Evolutionary conservation across 2,113 vertebrate genomes (phyloP).

Genomic region (Seriola rivoliana): DNA sequence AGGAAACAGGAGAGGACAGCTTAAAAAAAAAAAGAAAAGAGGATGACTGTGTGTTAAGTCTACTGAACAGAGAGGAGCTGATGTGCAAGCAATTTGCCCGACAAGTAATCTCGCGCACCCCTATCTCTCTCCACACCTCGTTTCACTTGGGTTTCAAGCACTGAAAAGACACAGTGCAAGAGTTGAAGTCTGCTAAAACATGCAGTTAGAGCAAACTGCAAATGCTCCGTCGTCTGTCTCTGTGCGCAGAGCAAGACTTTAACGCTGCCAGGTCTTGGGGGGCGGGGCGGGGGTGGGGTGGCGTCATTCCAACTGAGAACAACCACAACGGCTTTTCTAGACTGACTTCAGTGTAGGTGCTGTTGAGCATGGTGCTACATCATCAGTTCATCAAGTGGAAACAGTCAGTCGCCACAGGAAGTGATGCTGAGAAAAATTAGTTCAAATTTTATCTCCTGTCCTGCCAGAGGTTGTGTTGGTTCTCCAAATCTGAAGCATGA

Average conservation of each 20-base stretch:
- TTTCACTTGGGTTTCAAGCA: neutral
- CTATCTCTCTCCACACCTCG: neutral
- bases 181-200: slow-evolving; percentile 1
- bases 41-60: neutral
- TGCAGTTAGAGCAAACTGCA: slow-evolving; percentile 6
- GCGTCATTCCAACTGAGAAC: neutral
- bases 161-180: neutral
- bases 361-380: no score
- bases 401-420: neutral
- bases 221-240: neutral
- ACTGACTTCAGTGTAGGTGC: neutral
- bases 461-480: neutral
- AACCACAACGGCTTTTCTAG: neutral
- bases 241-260: neutral
- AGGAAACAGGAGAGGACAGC: neutral
- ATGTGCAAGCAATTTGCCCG: slow-evolving; percentile 7
- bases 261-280: neutral
- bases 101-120: slow-evolving; percentile 2
- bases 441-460: slow-evolving; percentile 1
- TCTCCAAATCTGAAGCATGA: neutral
- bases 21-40: neutral
- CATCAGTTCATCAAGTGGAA: no score
- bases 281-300: neutral
- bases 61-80: neutral
- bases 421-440: neutral